Conservation (phyloP, 2,113 vertebrate genomes). For the Tachysurus vachellii region DNA sequence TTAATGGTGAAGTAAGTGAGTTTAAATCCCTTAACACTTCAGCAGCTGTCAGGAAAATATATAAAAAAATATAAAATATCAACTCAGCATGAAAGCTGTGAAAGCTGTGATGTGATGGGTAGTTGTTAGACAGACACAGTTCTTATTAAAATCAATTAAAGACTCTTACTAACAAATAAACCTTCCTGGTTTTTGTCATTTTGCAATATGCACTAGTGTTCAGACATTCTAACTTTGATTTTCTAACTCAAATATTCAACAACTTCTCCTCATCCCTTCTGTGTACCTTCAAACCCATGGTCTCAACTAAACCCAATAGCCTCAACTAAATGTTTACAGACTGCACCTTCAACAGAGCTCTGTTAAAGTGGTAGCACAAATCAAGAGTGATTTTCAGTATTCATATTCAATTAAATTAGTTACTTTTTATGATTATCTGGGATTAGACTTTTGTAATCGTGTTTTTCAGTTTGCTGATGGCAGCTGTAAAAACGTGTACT, state of each 20-base stretch:
- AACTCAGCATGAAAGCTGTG: too few species aligned
- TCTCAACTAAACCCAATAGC: background rate
- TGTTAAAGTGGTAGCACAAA: background rate
- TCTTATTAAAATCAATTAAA: too few species aligned
- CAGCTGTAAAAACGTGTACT: background rate
- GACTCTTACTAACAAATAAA: too few species aligned
- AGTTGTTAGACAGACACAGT: too few species aligned
- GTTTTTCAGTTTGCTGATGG: background rate
- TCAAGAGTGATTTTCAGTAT: background rate
- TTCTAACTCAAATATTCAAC: too few species aligned
- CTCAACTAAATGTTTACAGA: background rate
- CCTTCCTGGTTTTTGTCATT: too few species aligned
- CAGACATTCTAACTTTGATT: background rate
- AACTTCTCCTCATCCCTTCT: too few species aligned
- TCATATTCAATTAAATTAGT: background rate
- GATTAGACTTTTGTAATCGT: background rate
- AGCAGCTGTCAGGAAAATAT: background rate
- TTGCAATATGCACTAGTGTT: background rate
- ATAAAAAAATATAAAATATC: background rate
- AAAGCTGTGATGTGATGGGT: too few species aligned
- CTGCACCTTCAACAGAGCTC: background rate
- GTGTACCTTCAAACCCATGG: too few species aligned
- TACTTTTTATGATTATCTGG: background rate
- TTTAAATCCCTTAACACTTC: background rate
- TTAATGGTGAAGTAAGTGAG: background rate